Evolutionary conservation across 2,113 vertebrate genomes (phyloP), one percentile per base, ranked within the genome.

Genomic region (Ailuropoda melanoleuca): DNA sequence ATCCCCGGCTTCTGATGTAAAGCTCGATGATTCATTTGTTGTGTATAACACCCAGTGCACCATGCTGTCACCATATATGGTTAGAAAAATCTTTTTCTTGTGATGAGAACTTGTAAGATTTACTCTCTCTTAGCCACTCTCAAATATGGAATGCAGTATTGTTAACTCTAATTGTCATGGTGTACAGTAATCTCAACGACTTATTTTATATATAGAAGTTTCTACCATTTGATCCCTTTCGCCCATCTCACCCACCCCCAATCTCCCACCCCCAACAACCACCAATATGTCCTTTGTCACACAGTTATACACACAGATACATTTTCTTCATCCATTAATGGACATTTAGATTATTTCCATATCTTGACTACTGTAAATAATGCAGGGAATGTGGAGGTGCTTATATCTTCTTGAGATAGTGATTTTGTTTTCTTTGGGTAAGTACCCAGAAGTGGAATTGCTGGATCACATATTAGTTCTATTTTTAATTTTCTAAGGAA

Each of bases 131-230:
- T 43, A 68, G 26, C 62, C 81, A 53, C 58, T 81, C 81, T 81
- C 29, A 68, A 68, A 81, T 68, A 50, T 91, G 62, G 37, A 81
- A 24, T 80, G 50, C 29, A 91, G n/a, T 68, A 34, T 89, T 77
- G n/a, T 24, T 81, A 81, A 68, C 48, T 39, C 34, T 81, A 43
- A 64, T 12, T 50, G 39, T 13, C 62, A 43, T 68, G 37, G 18
- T 81, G 2, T 64, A 66, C 26, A 68, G 53, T 81, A 34, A 64
- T 90, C 48, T 3, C 7, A 29, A 50, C 80, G 46, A 17, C 48
- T 91, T 81, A 91, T 66, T 91, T 90, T 80, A 90, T 29, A 80
- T 29, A 46, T 90, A 50, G 75, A 66, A 91, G 26, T 81, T 43
- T 53, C 24, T 31, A 26, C n/a, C 26, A 23, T 64, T 81, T 91